Evolutionary conservation across 2,888 invertebrate species (phyloP).

Genomic region (Cephonodes hylas): DNA sequence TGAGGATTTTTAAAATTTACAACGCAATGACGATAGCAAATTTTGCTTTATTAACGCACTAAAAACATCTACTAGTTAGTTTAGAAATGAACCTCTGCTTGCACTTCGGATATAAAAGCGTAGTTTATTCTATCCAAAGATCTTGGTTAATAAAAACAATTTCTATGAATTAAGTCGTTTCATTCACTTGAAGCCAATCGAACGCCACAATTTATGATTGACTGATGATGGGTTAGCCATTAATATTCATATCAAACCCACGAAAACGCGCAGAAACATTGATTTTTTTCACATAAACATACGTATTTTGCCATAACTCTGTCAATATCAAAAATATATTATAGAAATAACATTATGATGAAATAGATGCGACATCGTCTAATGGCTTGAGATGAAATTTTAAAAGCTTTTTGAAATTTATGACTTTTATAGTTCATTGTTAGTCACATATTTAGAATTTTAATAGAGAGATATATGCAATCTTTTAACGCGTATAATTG

Average conservation of each 20-base stretch:
- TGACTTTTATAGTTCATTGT: background rate
- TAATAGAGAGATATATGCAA: constrained; percentile 1
- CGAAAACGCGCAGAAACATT: background rate
- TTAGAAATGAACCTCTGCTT: no score
- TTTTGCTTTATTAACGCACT: no score
- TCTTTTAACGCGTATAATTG: background rate
- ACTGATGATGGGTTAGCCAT: background rate
- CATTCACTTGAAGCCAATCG: background rate
- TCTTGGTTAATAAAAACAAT: background rate
- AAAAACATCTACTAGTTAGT: no score
- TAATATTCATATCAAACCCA: background rate
- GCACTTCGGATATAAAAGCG: no score
- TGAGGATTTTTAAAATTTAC: no score
- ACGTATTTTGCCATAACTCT: constrained; percentile 53
- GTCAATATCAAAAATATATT: constrained; percentile 54
- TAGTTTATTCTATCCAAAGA: no score
- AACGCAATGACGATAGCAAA: no score
- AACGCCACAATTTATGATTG: background rate
- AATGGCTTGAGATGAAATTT: constrained; percentile 19
- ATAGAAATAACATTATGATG: constrained; percentile 25
- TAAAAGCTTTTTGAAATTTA: constrained; percentile 4
- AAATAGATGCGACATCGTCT: constrained; percentile 27
- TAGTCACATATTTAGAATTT: background rate
- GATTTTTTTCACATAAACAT: constrained; percentile 25
- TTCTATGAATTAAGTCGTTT: background rate